Evolutionary conservation across 2,888 invertebrate genomes (phyloP), one percentile per base, ranked within the genome.

Genomic region (Acronicta aceris): DNA sequence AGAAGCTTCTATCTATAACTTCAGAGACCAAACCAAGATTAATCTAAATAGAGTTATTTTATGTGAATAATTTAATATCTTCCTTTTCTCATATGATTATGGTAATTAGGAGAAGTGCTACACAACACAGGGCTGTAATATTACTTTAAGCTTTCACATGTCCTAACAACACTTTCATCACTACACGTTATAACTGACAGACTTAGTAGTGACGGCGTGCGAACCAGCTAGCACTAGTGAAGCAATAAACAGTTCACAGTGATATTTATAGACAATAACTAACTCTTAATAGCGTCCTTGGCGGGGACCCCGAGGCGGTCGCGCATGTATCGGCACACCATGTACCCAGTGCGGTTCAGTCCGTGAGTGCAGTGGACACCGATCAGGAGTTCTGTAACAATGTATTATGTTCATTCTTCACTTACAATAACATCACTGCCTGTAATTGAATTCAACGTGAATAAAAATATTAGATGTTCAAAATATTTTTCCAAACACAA

Each of bases 311-410:
- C 92, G 82, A 97, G 86, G 58, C 95, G 94, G 65, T 96, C 95
- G 57, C 96, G 94, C 95, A 97, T 96, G 86, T 96, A 97, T 80
- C 96, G 95, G 86, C 97, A 97, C 74, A 97, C 96, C 85, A 97
- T 95, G 84, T 96, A 97, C 5, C 97, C 97, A 9, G 97, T 97
- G 70, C 98, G 95, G 87, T 98, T 98, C 66, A 97, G 91, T 5
- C 97, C 97, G 82, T 97, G 97, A 1, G 97, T 98, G 86, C 98
- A 98, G 86, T 98, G 97, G 59, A 98, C 96, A 51, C 97, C 97
- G 73, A 98, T 95, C 66, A 97, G 83, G 71, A 95, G 95, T 82
- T 95, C 97, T 97, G 95, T 17, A 95, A 95, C 86, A 84, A 79
- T 56, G 52, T 47, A 0, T 48, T 42, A 43, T 15, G 6, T 46